phyloP scores from a whole-genome alignment of 1,140 invertebrate genomes.

The Diorhabda sublineata region DNA sequence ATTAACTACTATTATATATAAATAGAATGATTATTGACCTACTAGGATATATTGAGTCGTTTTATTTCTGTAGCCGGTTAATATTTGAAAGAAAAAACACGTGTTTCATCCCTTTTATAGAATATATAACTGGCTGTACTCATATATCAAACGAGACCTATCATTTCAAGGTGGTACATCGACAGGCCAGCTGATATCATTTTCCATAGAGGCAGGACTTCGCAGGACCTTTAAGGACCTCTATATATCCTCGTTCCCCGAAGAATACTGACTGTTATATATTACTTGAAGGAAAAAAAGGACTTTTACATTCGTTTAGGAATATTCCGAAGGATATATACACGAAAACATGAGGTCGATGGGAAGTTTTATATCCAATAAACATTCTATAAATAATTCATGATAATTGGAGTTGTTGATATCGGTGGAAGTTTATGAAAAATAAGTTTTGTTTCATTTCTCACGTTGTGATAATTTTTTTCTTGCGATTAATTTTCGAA shows the following conservation, averaged over 20 bases:
- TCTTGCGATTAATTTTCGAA: too few species aligned
- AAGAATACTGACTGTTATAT: conserved; percentile 3
- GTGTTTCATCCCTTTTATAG: conserved; percentile 21
- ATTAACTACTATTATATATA: too few species aligned
- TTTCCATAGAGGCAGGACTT: conserved; percentile 12
- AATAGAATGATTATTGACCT: too few species aligned
- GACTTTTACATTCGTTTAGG: conserved; percentile 1
- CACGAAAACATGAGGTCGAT: conserved; percentile 15
- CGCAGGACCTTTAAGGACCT: conserved; percentile 3
- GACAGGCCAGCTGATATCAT: conserved; percentile 7
- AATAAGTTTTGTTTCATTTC: too few species aligned
- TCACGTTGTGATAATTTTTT: too few species aligned
- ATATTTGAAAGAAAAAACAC: too few species aligned
- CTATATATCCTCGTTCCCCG: conserved; percentile 18
- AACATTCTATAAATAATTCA: neutral
- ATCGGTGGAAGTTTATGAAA: too few species aligned
- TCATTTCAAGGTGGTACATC: conserved; percentile 37
- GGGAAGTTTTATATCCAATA: conserved; percentile 13
- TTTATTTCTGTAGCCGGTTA: too few species aligned
- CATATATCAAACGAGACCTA: conserved; percentile 39
- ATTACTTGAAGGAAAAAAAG: neutral
- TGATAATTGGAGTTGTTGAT: too few species aligned
- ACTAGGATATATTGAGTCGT: too few species aligned
- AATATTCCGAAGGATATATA: conserved; percentile 23
- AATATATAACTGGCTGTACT: conserved; percentile 35